Conservation (phyloP, 1,140 invertebrate species). For the Papilio xuthus region DNA sequence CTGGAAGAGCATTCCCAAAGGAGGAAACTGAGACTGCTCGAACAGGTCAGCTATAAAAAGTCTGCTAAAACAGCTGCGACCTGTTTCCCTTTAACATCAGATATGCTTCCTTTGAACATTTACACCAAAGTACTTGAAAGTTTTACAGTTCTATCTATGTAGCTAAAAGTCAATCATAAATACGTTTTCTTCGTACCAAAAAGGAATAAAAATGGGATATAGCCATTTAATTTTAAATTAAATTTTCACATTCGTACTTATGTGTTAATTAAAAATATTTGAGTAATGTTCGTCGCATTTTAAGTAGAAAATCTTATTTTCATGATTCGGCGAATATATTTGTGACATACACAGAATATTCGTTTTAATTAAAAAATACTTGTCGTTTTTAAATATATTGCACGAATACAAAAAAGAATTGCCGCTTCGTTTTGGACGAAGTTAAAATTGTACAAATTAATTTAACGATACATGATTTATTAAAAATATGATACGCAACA, state of each 20-base stretch:
- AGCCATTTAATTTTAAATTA: not conserved
- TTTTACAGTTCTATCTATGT: too few species aligned
- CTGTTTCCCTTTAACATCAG: too few species aligned
- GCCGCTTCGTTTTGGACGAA: not conserved
- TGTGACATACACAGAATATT: not conserved
- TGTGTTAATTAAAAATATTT: not conserved
- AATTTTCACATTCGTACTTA: not conserved
- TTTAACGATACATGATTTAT: not conserved
- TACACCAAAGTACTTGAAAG: too few species aligned
- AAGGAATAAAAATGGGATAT: too few species aligned
- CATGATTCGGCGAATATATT: too few species aligned
- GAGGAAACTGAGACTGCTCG: conserved; percentile 91
- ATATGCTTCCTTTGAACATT: too few species aligned
- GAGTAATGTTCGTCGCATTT: not conserved
- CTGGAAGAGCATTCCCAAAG: conserved; percentile 94
- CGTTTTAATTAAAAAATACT: conserved; percentile 8
- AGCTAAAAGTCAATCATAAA: too few species aligned
- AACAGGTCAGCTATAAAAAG: conserved; percentile 86
- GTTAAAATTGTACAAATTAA: conserved; percentile 6
- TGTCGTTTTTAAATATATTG: conserved; percentile 6
- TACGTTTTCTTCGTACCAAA: too few species aligned
- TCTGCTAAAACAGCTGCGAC: too few species aligned
- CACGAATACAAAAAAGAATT: not conserved
- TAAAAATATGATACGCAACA: not conserved
- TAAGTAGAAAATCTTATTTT: not conserved